These are phyloP conservation scores for Lacanobia wlatinum DNA, from an alignment of 2,888 invertebrate genomes.

Conservation along the genomic window DNA sequence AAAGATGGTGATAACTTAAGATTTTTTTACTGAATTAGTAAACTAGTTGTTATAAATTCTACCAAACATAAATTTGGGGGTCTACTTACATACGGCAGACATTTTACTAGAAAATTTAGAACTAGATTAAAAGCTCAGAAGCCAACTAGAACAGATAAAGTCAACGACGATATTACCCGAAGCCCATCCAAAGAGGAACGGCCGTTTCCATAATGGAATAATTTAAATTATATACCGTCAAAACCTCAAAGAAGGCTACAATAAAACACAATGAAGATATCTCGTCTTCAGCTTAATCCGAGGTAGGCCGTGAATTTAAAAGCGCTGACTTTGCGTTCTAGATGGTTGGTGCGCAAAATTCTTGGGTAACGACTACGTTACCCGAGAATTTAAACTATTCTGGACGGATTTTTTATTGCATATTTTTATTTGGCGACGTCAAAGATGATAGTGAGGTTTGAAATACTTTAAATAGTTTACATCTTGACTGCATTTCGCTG, in stretches of 20 bases:
- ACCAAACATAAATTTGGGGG: too few species aligned
- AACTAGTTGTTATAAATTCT: too few species aligned
- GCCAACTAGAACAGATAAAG: constrained; percentile 61
- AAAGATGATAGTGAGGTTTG: background rate
- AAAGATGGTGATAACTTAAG: too few species aligned
- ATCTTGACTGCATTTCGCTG: too few species aligned
- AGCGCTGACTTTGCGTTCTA: constrained; percentile 79
- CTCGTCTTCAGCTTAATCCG: constrained; percentile 79
- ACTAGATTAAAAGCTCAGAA: constrained; percentile 8
- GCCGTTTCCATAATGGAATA: constrained; percentile 80
- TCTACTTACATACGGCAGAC: too few species aligned
- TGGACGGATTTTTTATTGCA: constrained; percentile 47
- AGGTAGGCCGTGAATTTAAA: constrained; percentile 80
- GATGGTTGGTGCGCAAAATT: constrained; percentile 74
- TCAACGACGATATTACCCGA: constrained; percentile 58
- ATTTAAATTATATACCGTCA: constrained; percentile 83
- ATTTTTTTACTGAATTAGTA: too few species aligned
- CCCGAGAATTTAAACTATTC: too few species aligned
- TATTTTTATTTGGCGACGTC: constrained; percentile 25
- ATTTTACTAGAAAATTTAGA: constrained; percentile 11
- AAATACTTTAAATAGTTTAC: too few species aligned
- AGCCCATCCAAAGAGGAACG: constrained; percentile 65
- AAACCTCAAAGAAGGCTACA: constrained; percentile 76
- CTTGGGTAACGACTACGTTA: constrained; percentile 55
- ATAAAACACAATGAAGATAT: constrained; percentile 82